Conservation (phyloP, 2,888 invertebrate genomes). For the Iselma pallidipennis region DNA sequence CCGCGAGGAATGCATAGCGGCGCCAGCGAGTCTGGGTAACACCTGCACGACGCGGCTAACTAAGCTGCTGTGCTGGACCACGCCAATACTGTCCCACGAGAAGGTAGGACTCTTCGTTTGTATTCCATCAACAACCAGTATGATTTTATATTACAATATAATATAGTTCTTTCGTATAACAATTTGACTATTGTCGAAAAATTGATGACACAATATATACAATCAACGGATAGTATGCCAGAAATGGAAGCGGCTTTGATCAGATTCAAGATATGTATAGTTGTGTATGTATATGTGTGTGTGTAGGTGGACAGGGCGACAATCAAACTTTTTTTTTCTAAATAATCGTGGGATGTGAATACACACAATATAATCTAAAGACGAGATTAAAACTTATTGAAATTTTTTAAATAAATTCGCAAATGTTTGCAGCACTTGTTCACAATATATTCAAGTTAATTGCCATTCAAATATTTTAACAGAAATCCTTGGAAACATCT, state of each 20-base stretch:
- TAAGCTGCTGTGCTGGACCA: slow-evolving; percentile 41
- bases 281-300: neutral
- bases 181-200: neutral
- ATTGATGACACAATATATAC: too few relatives aligned
- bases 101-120: slow-evolving; percentile 34
- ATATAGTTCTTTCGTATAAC: too few relatives aligned
- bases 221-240: neutral
- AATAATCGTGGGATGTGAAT: neutral
- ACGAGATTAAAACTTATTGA: neutral
- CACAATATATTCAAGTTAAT: neutral
- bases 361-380: neutral
- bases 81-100: slow-evolving; percentile 41
- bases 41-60: slow-evolving; percentile 59
- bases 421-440: neutral
- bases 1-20: slow-evolving; percentile 63
- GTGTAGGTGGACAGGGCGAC: neutral
- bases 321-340: neutral
- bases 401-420: neutral
- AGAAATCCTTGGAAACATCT: slow-evolving; percentile 10
- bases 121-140: neutral
- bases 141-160: too few relatives aligned
- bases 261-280: neutral
- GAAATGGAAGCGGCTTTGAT: neutral
- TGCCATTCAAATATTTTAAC: neutral
- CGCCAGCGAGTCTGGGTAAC: slow-evolving; percentile 68